Evolutionary conservation across 2,888 invertebrate species (phyloP), one percentile per base, ranked within the genome.

Genomic region (Cyrtodaria siliqua): DNA sequence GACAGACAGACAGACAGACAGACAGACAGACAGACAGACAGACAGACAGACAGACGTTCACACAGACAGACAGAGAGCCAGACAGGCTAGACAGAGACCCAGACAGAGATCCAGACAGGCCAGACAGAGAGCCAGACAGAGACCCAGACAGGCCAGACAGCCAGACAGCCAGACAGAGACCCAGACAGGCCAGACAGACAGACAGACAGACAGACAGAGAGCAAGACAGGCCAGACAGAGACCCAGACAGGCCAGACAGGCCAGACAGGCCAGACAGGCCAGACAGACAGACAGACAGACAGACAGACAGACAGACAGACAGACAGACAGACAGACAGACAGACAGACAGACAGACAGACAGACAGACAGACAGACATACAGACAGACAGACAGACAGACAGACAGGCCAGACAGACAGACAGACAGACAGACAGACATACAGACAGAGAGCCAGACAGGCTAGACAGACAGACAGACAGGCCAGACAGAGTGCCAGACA

Each of bases 1-100:
- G n/a, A n/a, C n/a, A n/a, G n/a, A n/a, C n/a, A n/a, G n/a, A n/a
- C n/a, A n/a, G n/a, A n/a, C n/a, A n/a, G n/a, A n/a, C 23, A 60
- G 44, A 60, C 23, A 60, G 60, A 47, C 42, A 60, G 60, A 60
- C 23, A 60, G 26, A 60, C 16, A 47, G 49, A 60, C 38, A 60
- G 40, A 60, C 38, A 60, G 26, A 60, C 24, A 60, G 47, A 47
- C 38, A 60, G 23, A 60, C 38, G 47, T 6, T 47, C 38, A 60
- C 18, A 47, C 38, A 60, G 60, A 60, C 42, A 60, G 47, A 47
- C 16, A 27, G 60, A 42, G 4, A 47, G 47, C 20, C 23, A 47
- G 26, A 60, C 42, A 47, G 60, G 2, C 8, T n/a, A 47, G 60
- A 47, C 26, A 60, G 26, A 47, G 2, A 47, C 47, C 24, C n/a